A percentile compares a stretch with the other conserved stretches of the same genome.
phyloP scores from a whole-genome alignment of 2,113 vertebrate species.

The Perca schrenkii region DNA sequence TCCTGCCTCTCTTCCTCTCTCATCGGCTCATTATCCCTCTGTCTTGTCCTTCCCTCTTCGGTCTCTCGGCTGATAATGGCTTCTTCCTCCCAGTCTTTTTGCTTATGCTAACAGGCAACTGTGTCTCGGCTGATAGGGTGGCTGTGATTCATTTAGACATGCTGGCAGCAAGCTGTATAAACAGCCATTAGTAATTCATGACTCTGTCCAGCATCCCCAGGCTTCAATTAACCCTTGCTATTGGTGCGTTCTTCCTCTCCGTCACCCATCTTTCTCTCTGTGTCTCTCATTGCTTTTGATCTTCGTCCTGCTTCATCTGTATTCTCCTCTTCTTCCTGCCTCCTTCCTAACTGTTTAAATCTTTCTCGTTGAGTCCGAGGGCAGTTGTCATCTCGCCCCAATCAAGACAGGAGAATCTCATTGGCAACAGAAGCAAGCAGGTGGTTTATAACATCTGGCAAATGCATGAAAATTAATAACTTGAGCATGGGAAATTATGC shows the following conservation, averaged over 20 bases:
- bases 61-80: slow-evolving; percentile 49
- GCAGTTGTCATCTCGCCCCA: slow-evolving; percentile 21
- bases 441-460: slow-evolving; percentile 16
- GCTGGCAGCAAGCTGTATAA: slow-evolving; percentile 81
- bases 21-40: slow-evolving; percentile 46
- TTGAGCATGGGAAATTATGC: slow-evolving; percentile 29
- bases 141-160: slow-evolving; percentile 80
- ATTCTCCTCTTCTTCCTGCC: slow-evolving; percentile 39
- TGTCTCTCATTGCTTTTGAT: slow-evolving; percentile 45
- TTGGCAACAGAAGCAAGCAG: slow-evolving; percentile 25
- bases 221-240: slow-evolving; percentile 81
- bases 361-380: slow-evolving; percentile 29
- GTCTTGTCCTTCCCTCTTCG: slow-evolving; percentile 36
- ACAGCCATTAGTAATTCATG: slow-evolving; percentile 84
- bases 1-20: slow-evolving; percentile 12
- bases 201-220: slow-evolving; percentile 72
- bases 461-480: slow-evolving; percentile 49
- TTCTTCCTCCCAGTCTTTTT: slow-evolving; percentile 45
- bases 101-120: slow-evolving; percentile 54
- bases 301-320: slow-evolving; percentile 44
- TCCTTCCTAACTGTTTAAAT: slow-evolving; percentile 40
- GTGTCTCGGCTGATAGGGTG: slow-evolving; percentile 63
- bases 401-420: slow-evolving; percentile 20
- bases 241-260: slow-evolving; percentile 56
- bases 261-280: slow-evolving; percentile 61